Percentiles rank a stretch among this genome's conserved stretches.
These are phyloP conservation scores for Spilogale gracilis DNA, from an alignment of 2,113 vertebrate species.

Conservation along the genomic window DNA sequence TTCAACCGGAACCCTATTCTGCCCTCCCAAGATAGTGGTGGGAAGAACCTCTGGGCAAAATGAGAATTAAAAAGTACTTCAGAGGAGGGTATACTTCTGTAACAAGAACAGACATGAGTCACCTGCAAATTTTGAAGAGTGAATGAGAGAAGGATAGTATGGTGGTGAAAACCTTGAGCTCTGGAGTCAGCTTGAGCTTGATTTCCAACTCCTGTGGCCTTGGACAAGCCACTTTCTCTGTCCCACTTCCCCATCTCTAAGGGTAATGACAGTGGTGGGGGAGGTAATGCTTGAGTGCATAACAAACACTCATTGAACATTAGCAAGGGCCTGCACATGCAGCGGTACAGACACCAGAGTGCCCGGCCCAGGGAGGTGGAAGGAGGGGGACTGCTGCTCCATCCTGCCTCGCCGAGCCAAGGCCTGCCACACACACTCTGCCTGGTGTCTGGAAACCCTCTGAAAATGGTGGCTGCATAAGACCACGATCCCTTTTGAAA, in stretches of 20 bases:
- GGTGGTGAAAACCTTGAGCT: neutral
- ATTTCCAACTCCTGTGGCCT: neutral
- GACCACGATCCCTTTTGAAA: neutral
- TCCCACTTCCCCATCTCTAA: neutral
- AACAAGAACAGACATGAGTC: neutral
- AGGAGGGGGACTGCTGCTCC: neutral
- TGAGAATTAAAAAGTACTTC: neutral
- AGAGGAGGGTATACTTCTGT: neutral
- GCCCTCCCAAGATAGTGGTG: neutral
- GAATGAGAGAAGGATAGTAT: neutral
- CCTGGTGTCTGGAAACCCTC: neutral
- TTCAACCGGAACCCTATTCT: neutral
- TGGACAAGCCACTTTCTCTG: neutral
- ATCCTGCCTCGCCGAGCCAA: neutral
- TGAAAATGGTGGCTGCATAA: neutral
- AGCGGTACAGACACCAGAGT: neutral
- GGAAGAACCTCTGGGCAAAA: neutral
- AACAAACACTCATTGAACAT: neutral
- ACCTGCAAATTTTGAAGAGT: neutral
- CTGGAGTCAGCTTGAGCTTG: neutral
- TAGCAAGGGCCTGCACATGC: neutral
- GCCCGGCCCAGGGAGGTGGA: neutral
- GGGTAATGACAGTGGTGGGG: neutral
- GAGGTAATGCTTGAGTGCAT: neutral
- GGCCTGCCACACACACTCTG: too few relatives aligned